phyloP scores from a whole-genome alignment of 92 coral and sea anemone genomes.

The Galaxea fascicularis region DNA sequence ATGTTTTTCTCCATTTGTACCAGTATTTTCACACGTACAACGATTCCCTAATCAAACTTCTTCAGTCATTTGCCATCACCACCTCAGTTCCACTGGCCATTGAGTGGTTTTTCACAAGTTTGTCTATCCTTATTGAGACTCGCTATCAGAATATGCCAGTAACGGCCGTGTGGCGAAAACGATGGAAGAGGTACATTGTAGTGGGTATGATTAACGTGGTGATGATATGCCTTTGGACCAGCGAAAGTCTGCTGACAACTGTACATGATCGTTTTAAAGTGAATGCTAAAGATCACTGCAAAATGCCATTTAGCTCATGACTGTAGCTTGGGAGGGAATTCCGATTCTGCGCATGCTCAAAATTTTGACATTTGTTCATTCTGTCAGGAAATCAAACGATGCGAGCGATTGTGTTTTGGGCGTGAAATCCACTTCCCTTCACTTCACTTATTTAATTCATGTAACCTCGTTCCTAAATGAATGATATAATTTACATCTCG shows the following conservation, averaged over 20 bases:
- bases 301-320: neutral
- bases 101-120: conserved; percentile 32
- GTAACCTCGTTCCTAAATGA: no score
- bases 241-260: neutral
- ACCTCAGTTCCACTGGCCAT: conserved; percentile 2
- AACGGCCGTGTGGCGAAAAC: conserved; percentile 12
- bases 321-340: neutral
- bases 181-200: conserved; percentile 4
- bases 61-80: neutral
- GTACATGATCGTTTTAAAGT: neutral
- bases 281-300: neutral
- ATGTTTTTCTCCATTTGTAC: conserved; percentile 8
- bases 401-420: no score
- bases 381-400: no score
- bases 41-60: neutral
- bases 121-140: conserved; percentile 15
- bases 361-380: no score
- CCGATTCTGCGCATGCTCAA: no score
- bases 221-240: neutral
- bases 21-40: conserved; percentile 3
- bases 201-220: neutral
- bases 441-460: no score
- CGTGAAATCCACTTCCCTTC: no score
- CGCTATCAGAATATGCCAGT: conserved; percentile 32
- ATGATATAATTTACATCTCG: no score